Conservation (phyloP, 2,888 invertebrate species). For the Drosophila longiperda region DNA sequence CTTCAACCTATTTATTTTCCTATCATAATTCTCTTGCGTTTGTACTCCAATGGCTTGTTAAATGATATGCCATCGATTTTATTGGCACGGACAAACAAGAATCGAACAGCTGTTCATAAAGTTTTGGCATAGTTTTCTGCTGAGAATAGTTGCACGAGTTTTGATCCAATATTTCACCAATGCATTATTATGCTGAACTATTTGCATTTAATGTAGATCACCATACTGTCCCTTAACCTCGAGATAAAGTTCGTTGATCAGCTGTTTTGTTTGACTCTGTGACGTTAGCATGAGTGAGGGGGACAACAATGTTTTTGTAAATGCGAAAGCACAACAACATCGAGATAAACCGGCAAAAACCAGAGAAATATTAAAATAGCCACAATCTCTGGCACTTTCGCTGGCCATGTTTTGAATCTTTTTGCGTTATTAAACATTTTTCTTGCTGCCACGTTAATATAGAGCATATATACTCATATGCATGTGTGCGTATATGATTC, state of each 20-base stretch:
- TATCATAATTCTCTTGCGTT: neutral
- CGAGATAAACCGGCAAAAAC: slow-evolving; percentile 67
- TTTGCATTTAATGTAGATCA: neutral
- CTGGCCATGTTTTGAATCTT: slow-evolving; percentile 56
- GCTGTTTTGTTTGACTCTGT: slow-evolving; percentile 31
- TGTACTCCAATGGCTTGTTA: neutral
- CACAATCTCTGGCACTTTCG: slow-evolving; percentile 38
- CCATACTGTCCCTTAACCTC: slow-evolving; percentile 17
- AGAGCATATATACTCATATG: neutral
- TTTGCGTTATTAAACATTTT: slow-evolving; percentile 74
- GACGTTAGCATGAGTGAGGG: slow-evolving; percentile 22
- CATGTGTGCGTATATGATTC: neutral
- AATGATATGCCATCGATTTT: neutral
- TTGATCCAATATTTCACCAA: neutral
- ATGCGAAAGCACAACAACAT: slow-evolving; percentile 33
- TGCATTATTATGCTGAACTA: neutral
- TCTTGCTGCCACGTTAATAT: slow-evolving; percentile 21
- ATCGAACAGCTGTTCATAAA: neutral
- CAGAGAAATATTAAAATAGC: slow-evolving; percentile 67
- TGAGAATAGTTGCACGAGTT: neutral
- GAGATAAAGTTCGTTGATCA: slow-evolving; percentile 10
- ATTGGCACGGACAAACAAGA: neutral
- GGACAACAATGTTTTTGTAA: slow-evolving; percentile 9
- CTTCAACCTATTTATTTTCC: neutral
- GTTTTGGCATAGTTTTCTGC: neutral